Evolutionary conservation across 1,140 invertebrate species (phyloP).

Genomic region (Calephelis nemesis): DNA sequence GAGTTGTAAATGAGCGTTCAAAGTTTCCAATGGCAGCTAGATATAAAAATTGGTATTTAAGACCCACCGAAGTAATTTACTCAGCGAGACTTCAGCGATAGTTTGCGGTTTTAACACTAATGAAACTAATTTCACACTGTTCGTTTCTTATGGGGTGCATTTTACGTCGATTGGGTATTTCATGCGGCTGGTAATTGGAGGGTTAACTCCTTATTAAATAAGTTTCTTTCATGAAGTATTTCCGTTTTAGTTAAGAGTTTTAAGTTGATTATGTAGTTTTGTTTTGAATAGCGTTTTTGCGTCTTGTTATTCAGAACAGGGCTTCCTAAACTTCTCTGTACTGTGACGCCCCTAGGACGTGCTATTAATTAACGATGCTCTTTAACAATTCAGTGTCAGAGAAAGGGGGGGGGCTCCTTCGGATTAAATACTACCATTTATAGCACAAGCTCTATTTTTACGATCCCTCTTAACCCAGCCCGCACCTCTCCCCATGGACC

Average conservation of each 20-base stretch:
- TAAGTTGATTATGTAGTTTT: too few species aligned
- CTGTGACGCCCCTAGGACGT: too few species aligned
- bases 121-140: conserved; percentile 47
- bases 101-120: conserved; percentile 36
- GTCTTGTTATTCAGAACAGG: too few species aligned
- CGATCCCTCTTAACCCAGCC: too few species aligned
- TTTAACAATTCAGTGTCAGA: too few species aligned
- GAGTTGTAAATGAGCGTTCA: conserved; percentile 11
- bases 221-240: conserved; percentile 1
- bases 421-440: too few species aligned
- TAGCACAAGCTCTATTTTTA: too few species aligned
- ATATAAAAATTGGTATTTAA: conserved; percentile 47
- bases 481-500: too few species aligned
- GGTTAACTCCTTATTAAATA: conserved; percentile 25
- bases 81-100: conserved; percentile 30
- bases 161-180: conserved; percentile 28
- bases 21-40: conserved; percentile 15
- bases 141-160: conserved; percentile 38
- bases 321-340: too few species aligned
- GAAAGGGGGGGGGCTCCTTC: too few species aligned
- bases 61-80: conserved; percentile 33
- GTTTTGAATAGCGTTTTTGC: too few species aligned
- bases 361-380: too few species aligned
- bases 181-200: conserved; percentile 33
- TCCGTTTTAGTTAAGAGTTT: not conserved